Evolutionary conservation across 2,888 invertebrate species (phyloP).

Genomic region (Ischnus inquisitorius): DNA sequence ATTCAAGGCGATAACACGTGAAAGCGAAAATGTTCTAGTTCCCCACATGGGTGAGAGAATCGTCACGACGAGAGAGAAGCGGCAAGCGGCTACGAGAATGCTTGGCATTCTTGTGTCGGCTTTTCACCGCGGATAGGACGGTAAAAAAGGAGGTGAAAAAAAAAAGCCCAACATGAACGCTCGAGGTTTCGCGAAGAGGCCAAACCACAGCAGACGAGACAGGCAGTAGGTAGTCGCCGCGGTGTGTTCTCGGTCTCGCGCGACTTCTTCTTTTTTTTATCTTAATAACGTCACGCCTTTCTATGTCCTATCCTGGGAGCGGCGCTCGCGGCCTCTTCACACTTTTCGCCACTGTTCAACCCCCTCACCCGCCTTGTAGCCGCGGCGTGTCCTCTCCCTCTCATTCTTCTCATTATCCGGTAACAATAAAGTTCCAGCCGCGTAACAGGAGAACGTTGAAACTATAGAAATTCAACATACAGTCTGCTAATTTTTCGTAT

Average conservation of each 20-base stretch:
- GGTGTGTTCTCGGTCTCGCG: slow-evolving; percentile 49
- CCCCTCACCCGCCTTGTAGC: background rate
- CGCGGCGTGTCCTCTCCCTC: slow-evolving; percentile 26
- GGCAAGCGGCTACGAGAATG: slow-evolving; percentile 20
- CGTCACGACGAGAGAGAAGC: slow-evolving; percentile 15
- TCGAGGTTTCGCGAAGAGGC: slow-evolving; percentile 60
- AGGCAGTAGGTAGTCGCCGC: slow-evolving; percentile 21
- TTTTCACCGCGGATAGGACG: slow-evolving; percentile 43
- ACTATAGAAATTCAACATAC: slow-evolving; percentile 43
- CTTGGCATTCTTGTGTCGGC: slow-evolving; percentile 47
- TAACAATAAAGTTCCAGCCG: slow-evolving; percentile 29
- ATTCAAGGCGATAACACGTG: background rate
- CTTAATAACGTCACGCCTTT: slow-evolving; percentile 65
- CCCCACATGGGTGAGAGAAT: slow-evolving; percentile 18
- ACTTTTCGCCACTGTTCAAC: slow-evolving; percentile 56
- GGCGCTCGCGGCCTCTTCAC: slow-evolving; percentile 49
- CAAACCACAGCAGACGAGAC: slow-evolving; percentile 40
- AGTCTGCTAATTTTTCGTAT: slow-evolving; percentile 38
- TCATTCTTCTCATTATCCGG: slow-evolving; percentile 35
- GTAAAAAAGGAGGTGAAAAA: slow-evolving; percentile 13
- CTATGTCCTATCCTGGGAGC: slow-evolving; percentile 40
- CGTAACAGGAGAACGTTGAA: slow-evolving; percentile 35
- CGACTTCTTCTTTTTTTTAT: slow-evolving; percentile 34
- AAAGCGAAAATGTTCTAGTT: background rate
- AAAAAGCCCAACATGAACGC: slow-evolving; percentile 48